These are phyloP conservation scores for Luffia ferchaultella DNA, from an alignment of 2,888 invertebrate species.

Conservation along the genomic window DNA sequence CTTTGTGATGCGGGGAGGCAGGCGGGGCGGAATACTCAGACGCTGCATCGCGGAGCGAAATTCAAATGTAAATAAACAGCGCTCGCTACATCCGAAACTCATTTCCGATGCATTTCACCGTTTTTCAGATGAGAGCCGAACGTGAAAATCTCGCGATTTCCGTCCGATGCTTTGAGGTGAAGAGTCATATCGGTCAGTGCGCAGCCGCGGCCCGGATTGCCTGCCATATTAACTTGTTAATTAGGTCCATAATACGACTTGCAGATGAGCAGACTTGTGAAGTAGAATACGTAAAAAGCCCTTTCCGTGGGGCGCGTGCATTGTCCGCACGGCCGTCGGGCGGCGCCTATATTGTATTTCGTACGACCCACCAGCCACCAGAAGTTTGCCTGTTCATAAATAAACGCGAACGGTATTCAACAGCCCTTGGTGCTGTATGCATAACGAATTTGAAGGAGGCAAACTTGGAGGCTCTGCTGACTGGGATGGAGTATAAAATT, in stretches of 20 bases:
- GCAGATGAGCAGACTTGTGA: constrained; percentile 81
- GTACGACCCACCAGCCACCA: constrained; percentile 61
- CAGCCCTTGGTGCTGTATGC: constrained; percentile 70
- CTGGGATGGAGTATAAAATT: constrained; percentile 67
- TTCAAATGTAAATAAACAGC: not conserved
- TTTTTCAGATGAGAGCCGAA: constrained; percentile 9
- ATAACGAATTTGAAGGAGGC: constrained; percentile 69
- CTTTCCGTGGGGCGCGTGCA: constrained; percentile 69
- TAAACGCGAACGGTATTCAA: constrained; percentile 69
- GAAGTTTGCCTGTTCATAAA: constrained; percentile 69
- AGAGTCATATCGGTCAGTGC: constrained; percentile 33
- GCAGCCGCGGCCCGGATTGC: constrained; percentile 70
- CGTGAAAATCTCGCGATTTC: constrained; percentile 14
- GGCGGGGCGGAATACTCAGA: constrained; percentile 65
- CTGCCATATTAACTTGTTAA: constrained; percentile 91
- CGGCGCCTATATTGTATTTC: constrained; percentile 57
- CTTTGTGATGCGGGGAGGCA: constrained; percentile 66
- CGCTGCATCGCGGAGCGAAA: constrained; percentile 58
- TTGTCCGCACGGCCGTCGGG: constrained; percentile 38
- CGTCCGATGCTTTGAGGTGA: too few relatives aligned
- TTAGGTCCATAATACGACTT: constrained; percentile 90
- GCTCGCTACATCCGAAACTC: constrained; percentile 22
- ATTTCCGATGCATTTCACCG: constrained; percentile 29
- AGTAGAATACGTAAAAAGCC: constrained; percentile 75
- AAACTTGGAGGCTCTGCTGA: constrained; percentile 66